phyloP scores from a whole-genome alignment of 2,888 invertebrate genomes.

The Cerceris ruficornis region DNA sequence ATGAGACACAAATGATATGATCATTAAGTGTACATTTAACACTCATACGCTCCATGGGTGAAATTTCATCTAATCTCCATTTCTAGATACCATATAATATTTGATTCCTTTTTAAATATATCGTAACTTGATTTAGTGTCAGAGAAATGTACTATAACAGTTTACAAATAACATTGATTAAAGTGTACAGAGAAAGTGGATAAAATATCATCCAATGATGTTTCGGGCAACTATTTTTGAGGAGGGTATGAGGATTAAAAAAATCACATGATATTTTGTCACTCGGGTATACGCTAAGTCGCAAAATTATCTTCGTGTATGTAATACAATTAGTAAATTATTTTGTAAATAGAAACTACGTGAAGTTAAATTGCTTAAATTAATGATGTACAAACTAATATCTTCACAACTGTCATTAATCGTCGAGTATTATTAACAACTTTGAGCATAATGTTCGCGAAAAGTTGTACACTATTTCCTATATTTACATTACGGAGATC shows the following conservation, averaged over 20 bases:
- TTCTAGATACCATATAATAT: too few relatives aligned
- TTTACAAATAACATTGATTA: too few relatives aligned
- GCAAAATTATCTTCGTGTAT: constrained; percentile 45
- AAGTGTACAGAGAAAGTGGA: neutral
- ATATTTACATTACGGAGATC: constrained; percentile 77
- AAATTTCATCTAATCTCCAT: too few relatives aligned
- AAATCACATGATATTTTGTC: constrained; percentile 9
- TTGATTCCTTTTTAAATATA: too few relatives aligned
- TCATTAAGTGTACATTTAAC: neutral
- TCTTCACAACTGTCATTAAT: constrained; percentile 36
- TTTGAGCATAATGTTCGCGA: constrained; percentile 67
- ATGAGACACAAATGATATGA: neutral
- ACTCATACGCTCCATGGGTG: too few relatives aligned
- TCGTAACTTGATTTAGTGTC: too few relatives aligned
- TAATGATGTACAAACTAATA: constrained; percentile 55
- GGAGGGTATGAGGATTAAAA: constrained; percentile 18
- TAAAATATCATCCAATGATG: constrained; percentile 8
- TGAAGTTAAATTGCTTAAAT: constrained; percentile 54
- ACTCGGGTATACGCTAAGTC: constrained; percentile 23
- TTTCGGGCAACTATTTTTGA: constrained; percentile 13
- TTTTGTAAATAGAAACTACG: constrained; percentile 71
- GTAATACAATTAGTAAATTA: constrained; percentile 52
- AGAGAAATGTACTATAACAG: too few relatives aligned
- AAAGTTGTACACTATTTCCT: constrained; percentile 73
- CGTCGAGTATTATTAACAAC: constrained; percentile 62